Evolutionary conservation across 2,888 invertebrate genomes (phyloP), one percentile per base, ranked within the genome.

Genomic region (Habroteleia sp.): DNA sequence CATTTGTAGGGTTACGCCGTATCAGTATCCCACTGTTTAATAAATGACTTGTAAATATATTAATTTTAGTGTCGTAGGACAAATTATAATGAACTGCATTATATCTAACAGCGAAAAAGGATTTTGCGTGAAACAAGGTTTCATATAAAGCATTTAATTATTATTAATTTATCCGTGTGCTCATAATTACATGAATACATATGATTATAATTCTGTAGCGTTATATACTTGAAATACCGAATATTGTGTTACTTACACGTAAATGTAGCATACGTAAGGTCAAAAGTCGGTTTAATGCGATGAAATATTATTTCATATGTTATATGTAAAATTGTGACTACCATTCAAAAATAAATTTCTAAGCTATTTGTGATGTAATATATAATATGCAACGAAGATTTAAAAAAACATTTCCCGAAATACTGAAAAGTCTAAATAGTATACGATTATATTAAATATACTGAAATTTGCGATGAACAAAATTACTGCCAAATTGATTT

Each of bases 41-140:
- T 80, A 77, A 80, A 82, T 79, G 81, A 82, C 80, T 79, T 86
- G 86, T 86, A 86, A 84, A 86, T 86, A 86, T 62, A 78, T 46
- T 78, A 73, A 68, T 78, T 54, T 74, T 76, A 76, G 84, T 54
- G 58, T 46, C 80, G 82, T 86, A 85, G 80, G 75, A 76, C 78
- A 82, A 78, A 37, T 74, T 73, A 73, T 29, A 65, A 44, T 72
- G 65, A 72, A 72, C 58, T 41, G 44, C 10, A 58, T 41, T 63
- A 56, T 48, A 56, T 35, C 39, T 74, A 74, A 74, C 56, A 16
- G 44, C 62, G 60, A 66, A 17, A 17, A 63, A 37, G 48, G 63
- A 66, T 54, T 42, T 58, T 68, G 20, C 42, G 60, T 31, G 58
- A 58, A 54, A 25, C 31, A 20, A 68, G 50, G 35, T 62, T 63